Conservation (phyloP, 2,113 vertebrate species). For the Trichomycterus rosablanca region DNA sequence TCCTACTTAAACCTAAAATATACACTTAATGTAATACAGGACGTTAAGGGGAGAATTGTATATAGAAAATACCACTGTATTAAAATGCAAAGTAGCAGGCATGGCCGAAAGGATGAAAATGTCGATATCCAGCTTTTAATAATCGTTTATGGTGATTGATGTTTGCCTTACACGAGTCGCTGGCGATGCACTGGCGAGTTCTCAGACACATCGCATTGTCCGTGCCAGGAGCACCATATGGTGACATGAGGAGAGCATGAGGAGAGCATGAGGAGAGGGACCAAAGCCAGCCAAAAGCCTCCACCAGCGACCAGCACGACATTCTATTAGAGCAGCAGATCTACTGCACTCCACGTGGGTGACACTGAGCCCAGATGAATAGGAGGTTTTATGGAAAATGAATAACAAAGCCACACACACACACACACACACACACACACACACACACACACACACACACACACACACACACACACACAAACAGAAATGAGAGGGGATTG, state of each 20-base stretch:
- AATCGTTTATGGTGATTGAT: slow-evolving; percentile 48
- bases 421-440: slow-evolving; percentile 7
- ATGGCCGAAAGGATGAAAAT: too few species aligned
- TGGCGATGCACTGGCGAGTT: slow-evolving; percentile 32
- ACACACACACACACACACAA: too few species aligned
- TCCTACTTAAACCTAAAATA: too few species aligned
- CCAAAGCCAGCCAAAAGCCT: slow-evolving; percentile 46
- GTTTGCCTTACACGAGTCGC: slow-evolving; percentile 39
- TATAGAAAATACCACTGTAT: too few species aligned
- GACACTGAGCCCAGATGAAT: slow-evolving; percentile 51
- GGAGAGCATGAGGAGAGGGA: too few species aligned
- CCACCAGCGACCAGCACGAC: slow-evolving; percentile 65
- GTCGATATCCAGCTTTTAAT: slow-evolving; percentile 35
- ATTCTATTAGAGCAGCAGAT: slow-evolving; percentile 66
- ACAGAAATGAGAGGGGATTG: not conserved
- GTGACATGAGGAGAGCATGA: slow-evolving; percentile 70
- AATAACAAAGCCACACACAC: slow-evolving; percentile 39
- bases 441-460: slow-evolving; percentile 11
- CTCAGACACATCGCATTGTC: slow-evolving; percentile 38
- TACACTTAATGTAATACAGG: too few species aligned
- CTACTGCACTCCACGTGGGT: slow-evolving; percentile 54
- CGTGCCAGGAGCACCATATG: slow-evolving; percentile 72
- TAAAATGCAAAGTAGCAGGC: not conserved
- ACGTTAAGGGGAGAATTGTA: too few species aligned
- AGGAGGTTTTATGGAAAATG: slow-evolving; percentile 37